Conservation (phyloP, 2,113 vertebrate genomes). For the rabbit (Oryctolagus cuniculus) region mOryCun1.1 NC_091441.1:117481501-117482000, state of each 20-base stretch:
- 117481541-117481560: background rate
- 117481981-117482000: background rate
- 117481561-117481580: background rate
- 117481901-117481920: background rate
- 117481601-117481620: slow-evolving; percentile 15
- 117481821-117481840: background rate
- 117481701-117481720: background rate
- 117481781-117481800: background rate
- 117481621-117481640: slow-evolving; percentile 22
- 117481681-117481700: slow-evolving; percentile 38
- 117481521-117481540: background rate
- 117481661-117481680: background rate
- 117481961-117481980: background rate
- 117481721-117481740: background rate
- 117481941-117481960: background rate
- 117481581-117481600: slow-evolving; percentile 13
- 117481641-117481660: background rate
- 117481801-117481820: background rate
- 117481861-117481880: background rate
- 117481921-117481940: background rate
- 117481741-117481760: background rate
- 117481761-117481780: background rate
- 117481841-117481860: background rate
- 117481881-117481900: background rate
- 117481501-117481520: background rate